Evolutionary conservation across 2,113 vertebrate species (phyloP), one percentile per base, ranked within the genome.

Genomic region (Sylvietta virens): DNA sequence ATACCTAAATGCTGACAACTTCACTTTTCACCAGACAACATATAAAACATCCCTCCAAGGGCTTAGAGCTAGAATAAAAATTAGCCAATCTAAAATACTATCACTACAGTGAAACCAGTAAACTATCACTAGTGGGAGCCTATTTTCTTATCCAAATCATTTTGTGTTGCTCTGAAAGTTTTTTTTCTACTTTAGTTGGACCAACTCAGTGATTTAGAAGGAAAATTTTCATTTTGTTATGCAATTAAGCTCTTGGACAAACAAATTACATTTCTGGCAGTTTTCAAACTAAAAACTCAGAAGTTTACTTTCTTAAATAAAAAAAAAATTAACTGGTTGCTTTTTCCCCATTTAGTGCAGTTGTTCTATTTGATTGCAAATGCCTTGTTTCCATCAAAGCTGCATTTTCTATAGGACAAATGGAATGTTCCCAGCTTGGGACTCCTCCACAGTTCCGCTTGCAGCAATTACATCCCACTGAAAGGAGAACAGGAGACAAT

Each of bases 401-500:
- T 53, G 21, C 26, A 37, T n/a, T 70, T 89, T 70, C 28, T 45
- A 61, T 23, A 61, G 42, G 84, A 73, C 31, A 84, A 91, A 57
- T 11, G 51, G 47, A 33, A 69, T 5, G 54, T 35, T 91, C n/a
- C 26, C 31, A 2, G 40, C 0, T 0, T 24, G 23, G 60, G 14
- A 71, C 24, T 51, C 33, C 70, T 72, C 57, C 48, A 26, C n/a
- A 72, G 77, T 8, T 44, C 73, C 27, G 37, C 61, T 47, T 27
- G 56, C 50, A 80, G 85, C 79, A 93, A 72, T 72, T 14, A 15
- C 15, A 26, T 17, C 31, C 78, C 50, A 8, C n/a, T 90, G 64
- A 35, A 40, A 69, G 45, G 30, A 69, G 10, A 77, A 31, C 61
- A 60, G 48, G 24, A 72, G 11, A 64, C 61, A 78, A 44, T 5